A percentile compares a stretch with the other conserved stretches of the same genome.
Conservation (phyloP, 2,113 vertebrate genomes). For the Gadus chalcogrammus region DNA sequence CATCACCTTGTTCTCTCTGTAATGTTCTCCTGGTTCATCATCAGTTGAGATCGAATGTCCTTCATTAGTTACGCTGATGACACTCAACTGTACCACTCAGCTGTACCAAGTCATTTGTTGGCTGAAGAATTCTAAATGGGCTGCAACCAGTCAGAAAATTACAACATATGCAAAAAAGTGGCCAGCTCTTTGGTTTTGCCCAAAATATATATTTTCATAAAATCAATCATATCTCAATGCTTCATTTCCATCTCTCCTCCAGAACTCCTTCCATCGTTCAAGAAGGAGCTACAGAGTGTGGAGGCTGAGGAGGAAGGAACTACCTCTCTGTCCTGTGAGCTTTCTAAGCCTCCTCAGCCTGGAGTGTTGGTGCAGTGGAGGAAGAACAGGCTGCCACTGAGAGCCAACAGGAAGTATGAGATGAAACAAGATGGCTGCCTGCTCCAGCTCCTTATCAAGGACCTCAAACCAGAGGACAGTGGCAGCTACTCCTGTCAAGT, state of each 20-base stretch:
- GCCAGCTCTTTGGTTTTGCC: too few relatives aligned
- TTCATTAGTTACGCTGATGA: too few relatives aligned
- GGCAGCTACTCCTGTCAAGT: conserved; percentile 36
- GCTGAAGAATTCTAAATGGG: too few relatives aligned
- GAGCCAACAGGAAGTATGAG: conserved; percentile 73
- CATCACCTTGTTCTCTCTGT: too few relatives aligned
- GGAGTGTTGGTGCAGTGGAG: conserved; percentile 64
- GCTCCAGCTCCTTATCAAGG: conserved; percentile 72
- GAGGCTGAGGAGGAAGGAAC: conserved; percentile 72
- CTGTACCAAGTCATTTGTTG: too few relatives aligned
- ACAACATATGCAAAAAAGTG: too few relatives aligned
- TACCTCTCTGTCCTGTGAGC: conserved; percentile 70
- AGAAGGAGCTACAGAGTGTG: conserved; percentile 30
- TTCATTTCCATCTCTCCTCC: background rate
- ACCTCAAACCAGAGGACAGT: conserved; percentile 71
- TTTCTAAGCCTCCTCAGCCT: conserved; percentile 59
- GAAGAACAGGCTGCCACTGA: conserved; percentile 66
- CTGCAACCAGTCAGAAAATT: too few relatives aligned
- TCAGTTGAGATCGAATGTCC: too few relatives aligned
- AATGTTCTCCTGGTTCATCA: too few relatives aligned
- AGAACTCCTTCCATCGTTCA: too few relatives aligned
- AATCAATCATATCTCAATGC: background rate
- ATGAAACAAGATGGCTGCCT: conserved; percentile 71
- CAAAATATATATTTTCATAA: too few relatives aligned
- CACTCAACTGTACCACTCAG: too few relatives aligned